Evolutionary conservation across 2,797 vertebrate species (phyloP).

Genomic region (Anas capensis): DNA sequence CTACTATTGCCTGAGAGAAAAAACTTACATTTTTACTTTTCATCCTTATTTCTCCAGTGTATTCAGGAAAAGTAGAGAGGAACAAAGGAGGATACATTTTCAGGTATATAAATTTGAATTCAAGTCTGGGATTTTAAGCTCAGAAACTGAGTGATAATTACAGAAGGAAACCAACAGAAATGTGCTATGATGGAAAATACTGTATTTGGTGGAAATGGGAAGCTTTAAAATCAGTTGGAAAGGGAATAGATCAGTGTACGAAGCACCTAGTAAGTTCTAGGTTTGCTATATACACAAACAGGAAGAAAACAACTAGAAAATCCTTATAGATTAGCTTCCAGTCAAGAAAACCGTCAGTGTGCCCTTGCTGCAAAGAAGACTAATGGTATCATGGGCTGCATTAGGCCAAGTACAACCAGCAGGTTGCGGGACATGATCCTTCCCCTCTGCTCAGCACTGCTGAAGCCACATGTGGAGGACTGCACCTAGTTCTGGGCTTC

Average conservation of each 20-base stretch:
- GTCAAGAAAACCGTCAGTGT: too few species aligned
- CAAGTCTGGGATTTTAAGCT: background rate
- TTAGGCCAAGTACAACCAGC: background rate
- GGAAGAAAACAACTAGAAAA: background rate
- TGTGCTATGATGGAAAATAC: background rate
- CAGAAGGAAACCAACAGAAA: background rate
- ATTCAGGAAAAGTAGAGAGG: background rate
- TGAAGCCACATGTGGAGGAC: background rate
- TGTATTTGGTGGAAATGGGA: background rate
- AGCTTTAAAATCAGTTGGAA: background rate
- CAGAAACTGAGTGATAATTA: background rate
- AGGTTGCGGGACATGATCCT: background rate
- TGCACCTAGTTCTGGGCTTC: background rate
- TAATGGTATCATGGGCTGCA: too few species aligned
- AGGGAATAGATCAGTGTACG: background rate
- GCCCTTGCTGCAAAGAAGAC: too few species aligned
- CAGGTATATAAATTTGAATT: background rate
- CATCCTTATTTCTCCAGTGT: background rate
- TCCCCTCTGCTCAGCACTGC: background rate
- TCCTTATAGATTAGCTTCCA: background rate
- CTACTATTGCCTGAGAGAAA: background rate
- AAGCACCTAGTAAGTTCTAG: background rate
- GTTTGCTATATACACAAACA: background rate
- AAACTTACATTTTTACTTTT: background rate
- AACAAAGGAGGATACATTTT: background rate